Conservation (phyloP, 37 sponge, comb jelly and placozoan genomes). For the Petrosia ficiformis region DNA sequence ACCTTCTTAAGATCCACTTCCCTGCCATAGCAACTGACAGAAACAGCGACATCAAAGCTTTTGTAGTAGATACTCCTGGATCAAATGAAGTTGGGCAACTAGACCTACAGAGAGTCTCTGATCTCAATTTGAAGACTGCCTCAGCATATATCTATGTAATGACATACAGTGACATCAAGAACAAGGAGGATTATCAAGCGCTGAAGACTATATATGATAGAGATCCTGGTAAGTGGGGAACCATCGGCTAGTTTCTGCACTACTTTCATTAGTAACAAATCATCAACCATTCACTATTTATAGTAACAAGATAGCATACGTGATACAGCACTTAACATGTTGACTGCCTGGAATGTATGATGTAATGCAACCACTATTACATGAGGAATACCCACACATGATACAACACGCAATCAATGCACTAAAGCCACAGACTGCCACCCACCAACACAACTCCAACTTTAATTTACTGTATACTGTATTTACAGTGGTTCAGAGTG, state of each 20-base stretch:
- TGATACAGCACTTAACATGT: too few relatives aligned
- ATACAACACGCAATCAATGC: too few relatives aligned
- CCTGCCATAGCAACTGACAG: not conserved
- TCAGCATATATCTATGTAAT: constrained; percentile 7
- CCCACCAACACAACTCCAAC: too few relatives aligned
- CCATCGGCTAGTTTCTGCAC: not conserved
- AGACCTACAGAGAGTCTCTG: not conserved
- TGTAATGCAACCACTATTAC: too few relatives aligned
- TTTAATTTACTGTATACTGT: too few relatives aligned
- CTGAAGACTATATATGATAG: not conserved
- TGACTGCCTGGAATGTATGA: too few relatives aligned
- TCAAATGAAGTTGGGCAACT: constrained; percentile 2
- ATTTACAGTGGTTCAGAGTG: too few relatives aligned
- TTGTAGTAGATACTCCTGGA: constrained; percentile 3
- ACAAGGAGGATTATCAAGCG: not conserved
- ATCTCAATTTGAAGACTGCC: not conserved
- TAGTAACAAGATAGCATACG: too few relatives aligned
- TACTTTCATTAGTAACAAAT: too few relatives aligned
- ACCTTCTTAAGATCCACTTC: not conserved
- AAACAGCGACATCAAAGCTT: not conserved
- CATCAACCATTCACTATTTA: too few relatives aligned
- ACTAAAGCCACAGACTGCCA: too few relatives aligned
- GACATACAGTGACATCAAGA: not conserved
- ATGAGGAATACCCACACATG: too few relatives aligned
- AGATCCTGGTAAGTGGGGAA: not conserved